Percentiles rank a stretch among this genome's conserved stretches.
Conservation (phyloP, 2,888 invertebrate genomes). For the Melipona bicolor region DNA sequence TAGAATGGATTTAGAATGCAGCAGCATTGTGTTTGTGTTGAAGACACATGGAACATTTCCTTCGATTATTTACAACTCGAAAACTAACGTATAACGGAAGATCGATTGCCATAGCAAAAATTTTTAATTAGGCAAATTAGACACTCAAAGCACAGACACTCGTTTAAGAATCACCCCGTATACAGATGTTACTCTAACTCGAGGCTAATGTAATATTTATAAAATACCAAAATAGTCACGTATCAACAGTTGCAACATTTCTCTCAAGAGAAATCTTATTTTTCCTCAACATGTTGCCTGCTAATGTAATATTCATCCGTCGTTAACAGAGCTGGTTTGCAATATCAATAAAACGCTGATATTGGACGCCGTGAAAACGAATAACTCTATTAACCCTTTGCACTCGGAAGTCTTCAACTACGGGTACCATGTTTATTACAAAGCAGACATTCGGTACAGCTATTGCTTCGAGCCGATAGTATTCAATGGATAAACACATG, state of each 20-base stretch:
- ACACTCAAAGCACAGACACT: too few species aligned
- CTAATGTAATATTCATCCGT: not conserved
- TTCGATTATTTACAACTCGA: too few species aligned
- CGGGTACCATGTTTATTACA: not conserved
- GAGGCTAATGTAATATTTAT: not conserved
- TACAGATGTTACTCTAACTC: too few species aligned
- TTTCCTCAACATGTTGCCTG: too few species aligned
- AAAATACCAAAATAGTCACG: too few species aligned
- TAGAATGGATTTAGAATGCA: not conserved
- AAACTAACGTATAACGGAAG: too few species aligned
- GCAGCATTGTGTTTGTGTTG: not conserved
- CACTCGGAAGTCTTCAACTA: not conserved
- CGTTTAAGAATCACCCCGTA: too few species aligned
- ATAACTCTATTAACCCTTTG: slow-evolving; percentile 6
- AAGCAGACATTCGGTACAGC: not conserved
- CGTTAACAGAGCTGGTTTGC: not conserved
- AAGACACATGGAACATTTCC: too few species aligned
- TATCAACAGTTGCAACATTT: not conserved
- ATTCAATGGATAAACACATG: not conserved
- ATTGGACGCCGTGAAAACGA: not conserved
- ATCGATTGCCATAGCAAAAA: too few species aligned
- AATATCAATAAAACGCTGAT: not conserved
- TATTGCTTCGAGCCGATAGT: not conserved
- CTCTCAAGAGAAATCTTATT: not conserved
- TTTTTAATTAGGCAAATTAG: too few species aligned